Evolutionary conservation across 2,113 vertebrate genomes (phyloP), one percentile per base, ranked within the genome.

Genomic region (Pionites leucogaster): DNA sequence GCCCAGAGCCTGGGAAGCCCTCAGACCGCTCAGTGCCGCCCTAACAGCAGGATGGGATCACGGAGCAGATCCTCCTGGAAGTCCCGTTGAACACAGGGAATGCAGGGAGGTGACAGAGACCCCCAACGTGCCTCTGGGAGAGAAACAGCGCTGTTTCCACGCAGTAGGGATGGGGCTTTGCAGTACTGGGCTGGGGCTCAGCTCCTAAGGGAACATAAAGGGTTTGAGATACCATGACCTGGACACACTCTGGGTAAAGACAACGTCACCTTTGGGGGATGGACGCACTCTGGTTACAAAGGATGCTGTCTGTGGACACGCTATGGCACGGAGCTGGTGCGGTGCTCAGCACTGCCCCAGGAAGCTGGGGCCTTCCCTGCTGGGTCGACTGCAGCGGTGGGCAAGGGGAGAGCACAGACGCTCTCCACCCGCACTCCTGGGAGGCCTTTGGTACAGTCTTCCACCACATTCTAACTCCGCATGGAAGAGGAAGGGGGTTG

Each of bases 51-150:
- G 1, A 10, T 11, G 53, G 60, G 27, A 23, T 35, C 57, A 35
- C 5, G 57, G 22, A 59, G 33, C 33, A 24, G 33, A 59, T 59
- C 57, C 33, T 10, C 24, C 57, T 13, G 67, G 39, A 68, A 59
- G 35, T 20, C 16, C 7, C 1, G 2, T 8, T 10, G 1, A 60
- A 52, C 10, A 17, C 1, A 11, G 2, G 27, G 72, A 44, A 52
- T 17, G 13, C 20, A 13, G 33, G 37, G 37, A 60, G 84, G 27
- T 17, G 64, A 53, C 2, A 6, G 28, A 20, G 75, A 24, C 33
- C 17, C 20, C 37, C 27, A 39, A 13, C 0, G 9, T 16, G 39
- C n/a, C 33, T 16, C 3, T 35, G 57, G 33, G 22, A 35, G 33
- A 24, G 57, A 23, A 35, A 59, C 55, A n/a, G 55, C 8, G 5